A percentile compares a stretch with the other conserved stretches of the same genome.
phyloP scores from a whole-genome alignment of 2,113 vertebrate genomes.

The Pelmatolapia mariae region DNA sequence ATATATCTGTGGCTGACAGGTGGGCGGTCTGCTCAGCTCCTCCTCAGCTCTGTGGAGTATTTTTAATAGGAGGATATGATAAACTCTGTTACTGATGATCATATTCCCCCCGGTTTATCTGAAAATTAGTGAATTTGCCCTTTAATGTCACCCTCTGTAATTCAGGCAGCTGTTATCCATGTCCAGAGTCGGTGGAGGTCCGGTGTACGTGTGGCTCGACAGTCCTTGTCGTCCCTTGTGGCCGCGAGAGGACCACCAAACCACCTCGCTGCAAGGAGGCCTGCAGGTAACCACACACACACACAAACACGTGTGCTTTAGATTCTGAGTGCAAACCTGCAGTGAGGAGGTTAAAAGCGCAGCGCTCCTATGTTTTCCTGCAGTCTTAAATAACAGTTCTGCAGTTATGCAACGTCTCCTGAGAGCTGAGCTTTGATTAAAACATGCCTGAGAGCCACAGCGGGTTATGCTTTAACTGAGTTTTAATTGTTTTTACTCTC shows the following conservation, averaged over 20 bases:
- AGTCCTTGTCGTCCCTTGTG: constrained; percentile 31
- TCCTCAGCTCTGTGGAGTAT: neutral
- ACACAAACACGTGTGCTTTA: neutral
- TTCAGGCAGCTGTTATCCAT: constrained; percentile 57
- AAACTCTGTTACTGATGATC: neutral
- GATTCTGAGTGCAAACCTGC: neutral
- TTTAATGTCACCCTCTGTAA: neutral
- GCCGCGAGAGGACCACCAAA: constrained; percentile 54
- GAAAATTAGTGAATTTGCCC: neutral
- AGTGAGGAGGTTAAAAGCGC: neutral
- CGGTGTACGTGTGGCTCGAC: constrained; percentile 16
- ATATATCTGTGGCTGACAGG: neutral
- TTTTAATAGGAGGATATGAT: neutral
- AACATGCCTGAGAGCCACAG: accelerated
- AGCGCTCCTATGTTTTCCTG: neutral
- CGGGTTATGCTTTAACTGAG: accelerated
- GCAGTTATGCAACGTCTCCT: neutral
- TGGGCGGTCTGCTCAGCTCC: neutral
- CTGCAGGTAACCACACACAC: constrained; percentile 38
- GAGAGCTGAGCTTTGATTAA: neutral
- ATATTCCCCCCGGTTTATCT: accelerated
- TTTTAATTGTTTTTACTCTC: neutral
- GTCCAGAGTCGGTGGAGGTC: constrained; percentile 52
- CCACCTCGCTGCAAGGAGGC: constrained; percentile 56
- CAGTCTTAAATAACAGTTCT: neutral